phyloP scores from a whole-genome alignment of 2,113 vertebrate species.

The Serinus canaria region DNA sequence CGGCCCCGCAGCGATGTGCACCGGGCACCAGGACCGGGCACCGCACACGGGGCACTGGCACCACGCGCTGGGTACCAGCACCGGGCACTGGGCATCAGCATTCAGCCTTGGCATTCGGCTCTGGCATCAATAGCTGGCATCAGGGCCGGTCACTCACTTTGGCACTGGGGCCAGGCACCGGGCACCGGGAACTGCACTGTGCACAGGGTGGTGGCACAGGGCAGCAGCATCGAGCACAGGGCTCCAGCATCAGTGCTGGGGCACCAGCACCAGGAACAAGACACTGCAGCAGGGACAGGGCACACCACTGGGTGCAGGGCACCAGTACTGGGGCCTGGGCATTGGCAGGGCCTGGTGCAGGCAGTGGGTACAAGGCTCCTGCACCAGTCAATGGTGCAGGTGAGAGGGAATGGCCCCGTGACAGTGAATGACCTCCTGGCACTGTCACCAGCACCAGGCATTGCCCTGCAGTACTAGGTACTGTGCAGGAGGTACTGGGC shows the following conservation, averaged over 20 bases:
- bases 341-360: not conserved
- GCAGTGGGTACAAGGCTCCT: not conserved
- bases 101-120: not conserved
- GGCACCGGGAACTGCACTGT: fast-evolving
- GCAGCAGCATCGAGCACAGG: not conserved
- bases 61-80: not conserved
- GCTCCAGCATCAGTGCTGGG: not conserved
- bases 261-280: not conserved
- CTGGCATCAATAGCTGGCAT: not conserved
- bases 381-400: not conserved
- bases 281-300: not conserved
- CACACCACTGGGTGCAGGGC: not conserved
- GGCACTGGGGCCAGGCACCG: too few relatives aligned
- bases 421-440: not conserved
- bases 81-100: not conserved
- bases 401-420: not conserved
- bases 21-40: not conserved
- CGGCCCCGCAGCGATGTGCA: not conserved
- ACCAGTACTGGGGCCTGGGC: not conserved
- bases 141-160: fast-evolving
- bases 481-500: not conserved
- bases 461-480: too few relatives aligned
- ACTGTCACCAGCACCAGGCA: fast-evolving
- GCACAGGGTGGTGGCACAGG: not conserved
- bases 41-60: too few relatives aligned